Base-by-base conservation (phyloP, 2,797 vertebrate genomes). In the Clarias fuscus region DNA sequence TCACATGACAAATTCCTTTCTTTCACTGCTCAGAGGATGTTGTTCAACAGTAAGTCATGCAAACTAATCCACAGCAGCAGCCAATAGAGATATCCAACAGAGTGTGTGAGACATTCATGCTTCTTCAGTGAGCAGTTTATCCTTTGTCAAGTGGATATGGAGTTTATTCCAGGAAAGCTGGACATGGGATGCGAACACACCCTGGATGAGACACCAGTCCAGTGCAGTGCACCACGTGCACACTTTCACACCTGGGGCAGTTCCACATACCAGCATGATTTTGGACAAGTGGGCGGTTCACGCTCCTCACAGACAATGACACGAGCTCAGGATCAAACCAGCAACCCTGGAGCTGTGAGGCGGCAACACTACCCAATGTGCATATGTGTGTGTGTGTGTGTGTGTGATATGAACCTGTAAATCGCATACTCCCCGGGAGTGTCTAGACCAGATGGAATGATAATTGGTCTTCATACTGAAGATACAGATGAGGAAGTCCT, bases 391-490 rank as follows among this genome's bases (percentile, higher is more conserved):
- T 33, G 33, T 33, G 62, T 65, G 62, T 10, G 58, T 62, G 61
- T 53, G 68, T 37, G 68, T 43, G 64, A 73, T 67, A 70, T 61
- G 61, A 75, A 65, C 80, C 73, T 73, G 22, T 84, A 76, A 84
- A 72, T 82, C 84, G 22, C 56, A 30, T 56, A 59, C 59, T 67
- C 68, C 78, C 22, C 67, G 30, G 67, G 82, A 85, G 53, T 40
- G 70, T 85, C 85, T 85, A 75, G 64, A 86, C 86, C 48, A n/a
- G 65, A 78, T 78, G 65, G 83, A 86, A 81, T 84, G 71, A 86
- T 84, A 84, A 85, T 84, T 68, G 15, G 70, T 65, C 73, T 40
- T 62, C 82, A 84, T 72, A 56, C 58, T 43, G 2, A 58, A 33
- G 48, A 78, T 17, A 40, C 53, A 48, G 77, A 48, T 24, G 58